Base-by-base conservation (phyloP, 2,797 vertebrate species). In the Coregonus sp. region DNA sequence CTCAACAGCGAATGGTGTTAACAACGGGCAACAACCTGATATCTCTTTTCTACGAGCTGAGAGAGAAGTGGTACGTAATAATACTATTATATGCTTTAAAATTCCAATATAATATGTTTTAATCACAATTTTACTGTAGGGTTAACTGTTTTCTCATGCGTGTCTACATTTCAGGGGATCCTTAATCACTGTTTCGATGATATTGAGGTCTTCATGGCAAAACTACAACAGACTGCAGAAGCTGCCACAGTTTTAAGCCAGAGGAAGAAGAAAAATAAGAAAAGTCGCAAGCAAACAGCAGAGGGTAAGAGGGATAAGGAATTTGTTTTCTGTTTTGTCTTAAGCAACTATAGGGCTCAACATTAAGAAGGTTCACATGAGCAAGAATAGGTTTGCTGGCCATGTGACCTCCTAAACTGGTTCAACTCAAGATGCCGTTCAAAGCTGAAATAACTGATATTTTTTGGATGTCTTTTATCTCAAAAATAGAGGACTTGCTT, bases 141-240 rank as follows among this genome's bases (percentile, higher is more conserved):
- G 1, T 70, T 61, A 79, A 61, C 50, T 51, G 37, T 77, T n/a
- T 63, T 35, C 9, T 37, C 40, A 37, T 77, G 33, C 29, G 15
- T 33, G 15, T 47, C n/a, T 70, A 14, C 51, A 31, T 73, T 51
- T 75, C 86, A 98, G 97, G 93, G 92, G n/a, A 93, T 97, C 73
- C 92, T 98, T 79, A 98, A 98, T 82, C 96, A 95, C 84, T 94
- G 96, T 63, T 96, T 98, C 1, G 96, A 97, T 1, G 96, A 98
- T 81, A 95, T 97, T 1, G 97, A 97, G 89, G 70, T 4, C 59
- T 95, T 98, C 76, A 94, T 98, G 84, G 91, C 79, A 0, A 96
- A 93, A 76, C 91, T 98, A 78, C 96, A 98, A 92, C 95, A 97
- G 87, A 92, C 94, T 0, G 95, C 95, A 0, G 96, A 98, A 84